Percentiles rank a stretch among this genome's conserved stretches.
phyloP scores from a whole-genome alignment of 2,797 vertebrate species.

The Notolepis coatsorum region DNA sequence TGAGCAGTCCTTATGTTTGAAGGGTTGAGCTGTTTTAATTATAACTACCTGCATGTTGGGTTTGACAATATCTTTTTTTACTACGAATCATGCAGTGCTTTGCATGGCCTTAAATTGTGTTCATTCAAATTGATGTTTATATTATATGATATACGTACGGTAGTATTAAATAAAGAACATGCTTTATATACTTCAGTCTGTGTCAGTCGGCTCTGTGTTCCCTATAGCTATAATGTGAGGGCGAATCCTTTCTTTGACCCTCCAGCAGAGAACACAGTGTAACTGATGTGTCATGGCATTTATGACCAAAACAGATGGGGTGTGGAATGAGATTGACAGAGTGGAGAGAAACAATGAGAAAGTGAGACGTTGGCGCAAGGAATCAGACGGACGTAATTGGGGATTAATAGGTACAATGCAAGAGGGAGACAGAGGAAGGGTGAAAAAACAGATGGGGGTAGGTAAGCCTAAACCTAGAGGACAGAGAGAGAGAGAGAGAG shows the following conservation, averaged over 20 bases:
- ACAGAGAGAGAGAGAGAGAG: not conserved
- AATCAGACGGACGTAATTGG: not conserved
- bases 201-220: conserved; percentile 41
- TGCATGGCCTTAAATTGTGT: conserved; percentile 64
- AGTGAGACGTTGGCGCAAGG: not conserved
- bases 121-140: conserved; percentile 61
- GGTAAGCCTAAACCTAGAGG: not conserved
- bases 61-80: conserved; percentile 60
- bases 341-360: not conserved
- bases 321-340: not conserved
- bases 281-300: conserved; percentile 7
- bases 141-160: conserved; percentile 67
- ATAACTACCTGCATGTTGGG: conserved; percentile 59
- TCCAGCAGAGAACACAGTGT: conserved; percentile 2
- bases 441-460: not conserved
- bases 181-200: conserved; percentile 47
- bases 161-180: conserved; percentile 72
- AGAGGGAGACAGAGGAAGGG: not conserved
- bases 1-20: conserved; percentile 42
- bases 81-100: conserved; percentile 63
- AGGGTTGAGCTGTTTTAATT: conserved; percentile 24
- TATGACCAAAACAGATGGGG: conserved; percentile 26
- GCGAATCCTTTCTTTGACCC: not conserved
- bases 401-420: too few relatives aligned
- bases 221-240: not conserved